A percentile compares a stretch with the other conserved stretches of the same genome.
Conservation (phyloP, 2,888 invertebrate species). For the Acheta domesticus region DNA sequence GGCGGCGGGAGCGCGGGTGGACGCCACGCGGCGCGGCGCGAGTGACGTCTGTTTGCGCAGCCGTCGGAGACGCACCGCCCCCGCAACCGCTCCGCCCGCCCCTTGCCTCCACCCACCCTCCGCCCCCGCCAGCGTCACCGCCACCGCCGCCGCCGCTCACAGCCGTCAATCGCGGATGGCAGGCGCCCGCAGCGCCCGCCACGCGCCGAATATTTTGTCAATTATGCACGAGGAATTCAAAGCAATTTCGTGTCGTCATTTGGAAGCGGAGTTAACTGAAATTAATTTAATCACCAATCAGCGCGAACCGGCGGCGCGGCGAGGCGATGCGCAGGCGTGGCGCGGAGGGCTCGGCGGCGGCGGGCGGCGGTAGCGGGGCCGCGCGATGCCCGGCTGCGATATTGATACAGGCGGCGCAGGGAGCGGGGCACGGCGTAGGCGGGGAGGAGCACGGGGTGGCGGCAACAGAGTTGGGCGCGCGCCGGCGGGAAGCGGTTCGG, state of each 20-base stretch:
- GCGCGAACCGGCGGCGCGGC: not conserved
- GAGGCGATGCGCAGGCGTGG: too few relatives aligned
- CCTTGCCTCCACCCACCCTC: too few relatives aligned
- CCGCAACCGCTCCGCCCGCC: not conserved
- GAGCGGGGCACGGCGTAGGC: not conserved
- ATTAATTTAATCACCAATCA: slow-evolving; percentile 18
- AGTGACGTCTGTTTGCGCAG: slow-evolving; percentile 18
- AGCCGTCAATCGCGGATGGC: slow-evolving; percentile 4
- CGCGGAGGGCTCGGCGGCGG: not conserved
- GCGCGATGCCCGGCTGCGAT: not conserved
- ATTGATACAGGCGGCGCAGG: not conserved
- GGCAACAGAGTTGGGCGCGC: not conserved
- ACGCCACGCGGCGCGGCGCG: too few relatives aligned
- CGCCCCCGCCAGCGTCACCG: not conserved
- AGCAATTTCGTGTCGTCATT: slow-evolving; percentile 18
- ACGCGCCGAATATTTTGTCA: not conserved
- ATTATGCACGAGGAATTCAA: slow-evolving; percentile 7
- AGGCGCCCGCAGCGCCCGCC: not conserved
- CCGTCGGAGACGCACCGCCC: not conserved
- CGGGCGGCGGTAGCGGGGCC: not conserved
- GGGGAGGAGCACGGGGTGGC: not conserved
- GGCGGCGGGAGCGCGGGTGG: not conserved
- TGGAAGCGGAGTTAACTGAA: slow-evolving; percentile 18
- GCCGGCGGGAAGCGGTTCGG: too few relatives aligned
- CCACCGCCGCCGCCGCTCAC: not conserved